Conservation (phyloP, 2,888 invertebrate species). For the Pseudococcus jackbeardsleyi region DNA sequence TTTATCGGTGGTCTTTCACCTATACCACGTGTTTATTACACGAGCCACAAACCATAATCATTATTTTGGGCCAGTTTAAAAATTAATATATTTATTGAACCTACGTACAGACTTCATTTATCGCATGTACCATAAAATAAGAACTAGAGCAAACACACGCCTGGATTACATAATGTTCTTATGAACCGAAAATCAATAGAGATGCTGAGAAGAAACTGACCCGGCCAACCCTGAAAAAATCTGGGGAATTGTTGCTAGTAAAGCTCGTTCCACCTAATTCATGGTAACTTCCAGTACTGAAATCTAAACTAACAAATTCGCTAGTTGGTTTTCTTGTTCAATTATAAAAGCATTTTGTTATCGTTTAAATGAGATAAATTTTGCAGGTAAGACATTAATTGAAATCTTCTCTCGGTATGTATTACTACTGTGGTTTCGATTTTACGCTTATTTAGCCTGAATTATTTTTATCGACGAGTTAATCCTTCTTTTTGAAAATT, state of each 20-base stretch:
- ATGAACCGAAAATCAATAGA: constrained; percentile 63
- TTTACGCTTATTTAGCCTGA: neutral
- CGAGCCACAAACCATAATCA: neutral
- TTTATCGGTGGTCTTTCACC: too few relatives aligned
- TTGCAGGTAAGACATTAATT: neutral
- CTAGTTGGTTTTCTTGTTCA: constrained; percentile 43
- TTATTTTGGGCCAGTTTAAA: neutral
- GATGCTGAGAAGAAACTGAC: constrained; percentile 65
- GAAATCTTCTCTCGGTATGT: neutral
- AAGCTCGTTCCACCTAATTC: constrained; percentile 61
- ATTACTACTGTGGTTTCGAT: neutral
- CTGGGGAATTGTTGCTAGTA: constrained; percentile 65
- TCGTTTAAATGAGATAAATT: constrained; percentile 35
- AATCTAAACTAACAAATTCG: constrained; percentile 56
- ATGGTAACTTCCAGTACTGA: constrained; percentile 56
- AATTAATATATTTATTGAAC: constrained; percentile 8
- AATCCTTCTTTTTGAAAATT: neutral
- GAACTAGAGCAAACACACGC: constrained; percentile 63
- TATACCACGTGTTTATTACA: neutral
- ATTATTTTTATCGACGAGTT: neutral
- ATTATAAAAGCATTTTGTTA: constrained; percentile 18
- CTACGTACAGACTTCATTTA: constrained; percentile 6
- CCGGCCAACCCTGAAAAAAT: constrained; percentile 65
- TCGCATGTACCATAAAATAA: neutral
- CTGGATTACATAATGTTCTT: constrained; percentile 60